phyloP scores from a whole-genome alignment of 2,888 invertebrate genomes.

The Patella depressa region DNA sequence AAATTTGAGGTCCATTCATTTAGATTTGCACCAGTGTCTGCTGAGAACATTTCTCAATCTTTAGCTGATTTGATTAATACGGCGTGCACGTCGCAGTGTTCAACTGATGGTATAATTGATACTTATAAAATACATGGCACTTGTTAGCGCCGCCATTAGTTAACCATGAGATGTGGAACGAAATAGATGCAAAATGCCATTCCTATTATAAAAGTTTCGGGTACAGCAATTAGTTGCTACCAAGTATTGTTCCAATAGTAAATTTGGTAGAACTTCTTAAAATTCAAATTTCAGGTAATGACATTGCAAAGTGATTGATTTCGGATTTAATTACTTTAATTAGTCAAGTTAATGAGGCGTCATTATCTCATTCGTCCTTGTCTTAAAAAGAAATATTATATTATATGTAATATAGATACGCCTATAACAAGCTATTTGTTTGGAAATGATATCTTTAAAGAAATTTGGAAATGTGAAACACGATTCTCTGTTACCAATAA shows the following conservation, averaged over 20 bases:
- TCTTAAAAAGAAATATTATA: not conserved
- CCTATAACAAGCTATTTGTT: not conserved
- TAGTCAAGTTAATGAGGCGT: not conserved
- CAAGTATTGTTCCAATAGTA: not conserved
- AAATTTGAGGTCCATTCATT: constrained; percentile 24
- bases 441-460: not conserved
- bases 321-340: not conserved
- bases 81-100: not conserved
- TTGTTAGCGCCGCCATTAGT: not conserved
- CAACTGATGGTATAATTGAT: not conserved
- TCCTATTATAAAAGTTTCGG: not conserved
- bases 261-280: not conserved
- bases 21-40: constrained; percentile 14
- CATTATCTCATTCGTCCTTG: not conserved
- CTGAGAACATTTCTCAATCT: not conserved
- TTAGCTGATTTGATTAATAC: not conserved
- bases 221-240: not conserved
- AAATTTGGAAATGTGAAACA: not conserved
- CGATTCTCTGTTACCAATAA: too few species aligned
- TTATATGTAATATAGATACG: not conserved
- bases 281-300: not conserved
- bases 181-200: not conserved
- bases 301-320: not conserved
- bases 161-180: not conserved
- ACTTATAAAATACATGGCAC: not conserved